Percentiles rank a stretch among this genome's conserved stretches.
Evolutionary conservation across 2,113 vertebrate genomes (phyloP).

Genomic region (Aramus guarauna): DNA sequence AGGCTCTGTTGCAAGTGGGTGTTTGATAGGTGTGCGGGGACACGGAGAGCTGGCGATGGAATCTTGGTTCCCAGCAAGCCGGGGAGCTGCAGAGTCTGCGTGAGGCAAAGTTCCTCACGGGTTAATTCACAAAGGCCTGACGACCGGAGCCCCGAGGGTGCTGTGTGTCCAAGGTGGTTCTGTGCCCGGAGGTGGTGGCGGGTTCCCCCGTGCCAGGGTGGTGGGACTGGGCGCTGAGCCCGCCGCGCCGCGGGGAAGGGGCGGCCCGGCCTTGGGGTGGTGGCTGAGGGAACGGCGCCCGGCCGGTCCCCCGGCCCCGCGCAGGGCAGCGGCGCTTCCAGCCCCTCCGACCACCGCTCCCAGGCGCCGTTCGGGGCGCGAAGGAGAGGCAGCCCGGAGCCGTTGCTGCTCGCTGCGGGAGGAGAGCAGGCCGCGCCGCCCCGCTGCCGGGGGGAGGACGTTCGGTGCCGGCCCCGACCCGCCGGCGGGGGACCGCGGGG

Average conservation of each 20-base stretch:
- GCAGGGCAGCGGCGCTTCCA: neutral
- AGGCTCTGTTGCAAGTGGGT: too few species aligned
- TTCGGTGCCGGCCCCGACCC: neutral
- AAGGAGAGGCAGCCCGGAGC: rapidly evolving
- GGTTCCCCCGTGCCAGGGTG: neutral
- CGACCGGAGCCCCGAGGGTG: neutral
- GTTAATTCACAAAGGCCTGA: too few species aligned
- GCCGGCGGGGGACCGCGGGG: neutral
- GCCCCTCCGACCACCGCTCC: neutral
- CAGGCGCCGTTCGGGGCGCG: too few species aligned
- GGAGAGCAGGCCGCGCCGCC: neutral
- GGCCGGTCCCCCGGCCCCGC: neutral
- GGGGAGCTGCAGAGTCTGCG: too few species aligned
- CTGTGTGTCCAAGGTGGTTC: neutral
- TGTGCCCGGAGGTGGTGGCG: neutral
- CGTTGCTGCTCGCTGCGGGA: neutral
- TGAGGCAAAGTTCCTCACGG: rapidly evolving
- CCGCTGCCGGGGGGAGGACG: neutral
- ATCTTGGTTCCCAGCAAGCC: too few species aligned
- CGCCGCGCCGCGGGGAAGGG: too few species aligned
- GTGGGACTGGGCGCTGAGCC: neutral
- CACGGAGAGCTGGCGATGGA: rapidly evolving
- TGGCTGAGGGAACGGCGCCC: too few species aligned
- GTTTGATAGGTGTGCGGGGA: rapidly evolving
- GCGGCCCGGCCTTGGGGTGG: neutral